Base-by-base conservation (phyloP, 2,797 vertebrate genomes). In the Oophaga sylvatica region DNA sequence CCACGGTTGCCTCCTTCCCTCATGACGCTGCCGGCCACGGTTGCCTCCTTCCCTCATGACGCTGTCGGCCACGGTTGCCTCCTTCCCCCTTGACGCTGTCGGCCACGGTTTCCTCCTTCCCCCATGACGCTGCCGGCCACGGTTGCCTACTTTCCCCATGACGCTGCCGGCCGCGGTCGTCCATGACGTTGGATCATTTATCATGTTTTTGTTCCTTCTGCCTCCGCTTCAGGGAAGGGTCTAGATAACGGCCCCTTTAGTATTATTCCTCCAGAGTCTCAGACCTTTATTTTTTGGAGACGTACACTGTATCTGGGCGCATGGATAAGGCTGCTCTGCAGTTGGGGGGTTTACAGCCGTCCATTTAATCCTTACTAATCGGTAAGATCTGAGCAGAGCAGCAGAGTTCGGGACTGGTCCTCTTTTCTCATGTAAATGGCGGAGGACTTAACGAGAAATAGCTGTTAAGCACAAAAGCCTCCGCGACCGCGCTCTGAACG, bases 381-480 rank as follows among this genome's bases (percentile, higher is more conserved):
- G 8, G 48, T 26, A 16, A 77, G 48, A 77, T 77, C 75, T 77
- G 45, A 77, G 75, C 7, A 16, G 48, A 56, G 6, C 48, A 56
- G 45, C 26, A 17, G 75, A 77, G 75, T 77, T 77, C 7, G 12
- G 22, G 75, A 77, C 53, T 26, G 22, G 56, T 77, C 75, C 16
- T 63, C 59, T 22, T 62, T 80, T 80, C 29, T 80, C 59, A 80
- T 80, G 57, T 62, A 62, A 80, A 62, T 62, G 59, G 2, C 19
- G 2, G 17, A 12, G 17, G 41, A 22, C 20, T 80, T 77, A 26
- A 76, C 41, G 53, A 12, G 73, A 76, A 76, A 76, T 53, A 76
- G 22, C 75, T 75, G 71, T n/a, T 75, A 17, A 9, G 13, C 57
- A 80, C 59, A 80, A 80, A 63, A 13, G 57, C 10, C 78, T 80